Evolutionary conservation across 2,888 invertebrate genomes (phyloP).

Genomic region (Scaptomyza polygonia): DNA sequence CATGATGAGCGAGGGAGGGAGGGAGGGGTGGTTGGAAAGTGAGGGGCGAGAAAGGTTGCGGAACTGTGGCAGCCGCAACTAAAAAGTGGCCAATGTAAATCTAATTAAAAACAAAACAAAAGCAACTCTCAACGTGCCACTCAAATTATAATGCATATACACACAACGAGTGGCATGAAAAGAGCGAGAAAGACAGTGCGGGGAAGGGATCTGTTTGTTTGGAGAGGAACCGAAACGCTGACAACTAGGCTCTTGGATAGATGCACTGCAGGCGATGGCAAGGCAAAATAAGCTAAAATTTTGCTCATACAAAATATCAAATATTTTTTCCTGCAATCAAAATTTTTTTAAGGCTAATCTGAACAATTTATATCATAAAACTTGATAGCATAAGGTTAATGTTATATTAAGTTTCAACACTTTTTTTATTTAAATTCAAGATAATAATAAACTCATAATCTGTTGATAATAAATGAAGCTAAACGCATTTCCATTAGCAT

Average conservation of each 20-base stretch:
- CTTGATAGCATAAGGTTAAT: too few relatives aligned
- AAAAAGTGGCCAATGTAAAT: constrained; percentile 81
- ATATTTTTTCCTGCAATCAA: too few relatives aligned
- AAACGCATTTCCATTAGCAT: too few relatives aligned
- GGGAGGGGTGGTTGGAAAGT: neutral
- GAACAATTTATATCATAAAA: too few relatives aligned
- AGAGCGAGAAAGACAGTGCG: neutral
- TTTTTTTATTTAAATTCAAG: too few relatives aligned
- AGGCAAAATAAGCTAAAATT: neutral
- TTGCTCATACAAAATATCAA: too few relatives aligned
- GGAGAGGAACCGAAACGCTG: neutral
- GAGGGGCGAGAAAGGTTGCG: constrained; percentile 1
- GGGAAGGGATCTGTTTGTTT: too few relatives aligned
- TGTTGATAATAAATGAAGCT: too few relatives aligned
- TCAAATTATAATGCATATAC: constrained; percentile 75
- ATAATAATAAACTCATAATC: too few relatives aligned
- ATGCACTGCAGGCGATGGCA: constrained; percentile 22
- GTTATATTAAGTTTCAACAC: too few relatives aligned
- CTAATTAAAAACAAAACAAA: constrained; percentile 80
- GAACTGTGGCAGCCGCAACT: constrained; percentile 60
- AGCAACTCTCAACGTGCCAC: constrained; percentile 80
- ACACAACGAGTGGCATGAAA: constrained; percentile 17
- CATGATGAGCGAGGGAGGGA: constrained; percentile 33
- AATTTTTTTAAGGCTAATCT: too few relatives aligned
- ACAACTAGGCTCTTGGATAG: constrained; percentile 1